These are phyloP conservation scores for Cylloceria caligata DNA, from an alignment of 2,888 invertebrate genomes.

Conservation along the genomic window DNA sequence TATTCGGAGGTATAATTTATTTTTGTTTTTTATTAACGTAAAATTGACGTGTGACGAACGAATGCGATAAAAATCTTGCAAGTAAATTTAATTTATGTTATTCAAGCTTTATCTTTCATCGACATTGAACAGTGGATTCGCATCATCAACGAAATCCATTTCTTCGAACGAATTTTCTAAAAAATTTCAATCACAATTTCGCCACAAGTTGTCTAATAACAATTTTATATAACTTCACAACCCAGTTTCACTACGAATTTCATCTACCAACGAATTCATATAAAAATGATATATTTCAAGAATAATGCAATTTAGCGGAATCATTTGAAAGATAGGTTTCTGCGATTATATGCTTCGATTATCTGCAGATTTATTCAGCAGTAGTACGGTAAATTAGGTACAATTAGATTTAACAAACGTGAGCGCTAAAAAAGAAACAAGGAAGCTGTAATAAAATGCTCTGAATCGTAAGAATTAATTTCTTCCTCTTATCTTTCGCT, in stretches of 20 bases:
- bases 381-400: slow-evolving; percentile 4
- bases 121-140: slow-evolving; percentile 33
- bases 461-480: slow-evolving; percentile 13
- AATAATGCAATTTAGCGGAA: neutral
- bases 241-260: slow-evolving; percentile 33
- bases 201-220: slow-evolving; percentile 11
- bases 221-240: slow-evolving; percentile 14
- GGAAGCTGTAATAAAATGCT: slow-evolving; percentile 8
- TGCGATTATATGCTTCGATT: slow-evolving; percentile 13
- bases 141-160: slow-evolving; percentile 4
- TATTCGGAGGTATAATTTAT: slow-evolving; percentile 6
- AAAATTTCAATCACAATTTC: slow-evolving; percentile 27
- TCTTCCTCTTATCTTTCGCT: slow-evolving; percentile 36
- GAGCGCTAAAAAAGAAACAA: slow-evolving; percentile 7
- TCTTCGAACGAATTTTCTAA: slow-evolving; percentile 19
- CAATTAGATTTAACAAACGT: slow-evolving; percentile 19
- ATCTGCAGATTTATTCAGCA: neutral
- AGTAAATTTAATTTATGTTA: slow-evolving; percentile 38
- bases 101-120: slow-evolving; percentile 20
- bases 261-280: neutral
- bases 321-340: slow-evolving; percentile 12
- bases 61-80: neutral
- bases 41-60: neutral
- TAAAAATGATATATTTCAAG: neutral
- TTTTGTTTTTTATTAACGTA: neutral